Evolutionary conservation across 2,113 vertebrate species (phyloP).

Genomic region (Oryctolagus cuniculus): mOryCun1.1 NC_091449.1:57278501-57279000

Average conservation of each 20-base stretch:
- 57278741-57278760: background rate
- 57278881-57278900: background rate
- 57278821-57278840: background rate
- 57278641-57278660: background rate
- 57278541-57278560: background rate
- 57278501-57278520: background rate
- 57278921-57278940: background rate
- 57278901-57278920: background rate
- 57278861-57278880: background rate
- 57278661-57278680: background rate
- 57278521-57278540: background rate
- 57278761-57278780: background rate
- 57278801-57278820: background rate
- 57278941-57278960: background rate
- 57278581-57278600: background rate
- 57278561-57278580: background rate
- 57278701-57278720: background rate
- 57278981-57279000: background rate
- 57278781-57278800: background rate
- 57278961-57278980: background rate
- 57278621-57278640: background rate
- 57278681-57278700: background rate
- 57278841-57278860: accelerated
- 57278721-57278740: background rate
- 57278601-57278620: background rate